Conservation (phyloP, 2,113 vertebrate genomes). For the Oceanodroma tethys region DNA sequence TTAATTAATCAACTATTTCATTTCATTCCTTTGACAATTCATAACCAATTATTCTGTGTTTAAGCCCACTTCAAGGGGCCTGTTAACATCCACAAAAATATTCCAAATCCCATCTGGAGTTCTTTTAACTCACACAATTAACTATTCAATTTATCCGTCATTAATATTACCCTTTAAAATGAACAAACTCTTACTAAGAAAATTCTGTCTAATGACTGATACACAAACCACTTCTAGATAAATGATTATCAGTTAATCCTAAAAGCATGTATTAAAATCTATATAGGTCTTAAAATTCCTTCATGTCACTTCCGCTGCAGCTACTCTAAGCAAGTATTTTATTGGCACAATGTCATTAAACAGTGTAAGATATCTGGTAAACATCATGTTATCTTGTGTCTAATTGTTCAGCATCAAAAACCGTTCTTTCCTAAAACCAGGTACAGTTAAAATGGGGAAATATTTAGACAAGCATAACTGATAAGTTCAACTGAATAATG, state of each 20-base stretch:
- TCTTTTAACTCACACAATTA: not conserved
- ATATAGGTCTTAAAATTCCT: not conserved
- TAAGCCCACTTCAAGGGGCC: not conserved
- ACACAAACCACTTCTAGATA: not conserved
- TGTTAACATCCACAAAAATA: not conserved
- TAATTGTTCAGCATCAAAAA: not conserved
- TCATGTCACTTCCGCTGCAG: not conserved
- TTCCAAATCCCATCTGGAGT: not conserved
- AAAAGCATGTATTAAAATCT: not conserved
- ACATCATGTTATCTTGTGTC: not conserved
- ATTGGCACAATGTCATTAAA: not conserved
- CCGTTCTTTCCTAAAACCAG: not conserved
- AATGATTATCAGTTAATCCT: not conserved
- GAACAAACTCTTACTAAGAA: not conserved
- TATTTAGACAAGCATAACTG: not conserved
- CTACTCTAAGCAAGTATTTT: not conserved
- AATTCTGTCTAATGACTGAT: not conserved
- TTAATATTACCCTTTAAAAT: not conserved
- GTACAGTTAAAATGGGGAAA: not conserved
- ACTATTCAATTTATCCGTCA: not conserved
- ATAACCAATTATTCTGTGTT: not conserved
- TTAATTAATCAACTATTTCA: not conserved
- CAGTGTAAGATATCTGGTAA: not conserved
- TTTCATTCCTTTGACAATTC: not conserved
- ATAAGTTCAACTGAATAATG: not conserved